Evolutionary conservation across 2,797 vertebrate genomes (phyloP).

Genomic region (Allobates femoralis): DNA sequence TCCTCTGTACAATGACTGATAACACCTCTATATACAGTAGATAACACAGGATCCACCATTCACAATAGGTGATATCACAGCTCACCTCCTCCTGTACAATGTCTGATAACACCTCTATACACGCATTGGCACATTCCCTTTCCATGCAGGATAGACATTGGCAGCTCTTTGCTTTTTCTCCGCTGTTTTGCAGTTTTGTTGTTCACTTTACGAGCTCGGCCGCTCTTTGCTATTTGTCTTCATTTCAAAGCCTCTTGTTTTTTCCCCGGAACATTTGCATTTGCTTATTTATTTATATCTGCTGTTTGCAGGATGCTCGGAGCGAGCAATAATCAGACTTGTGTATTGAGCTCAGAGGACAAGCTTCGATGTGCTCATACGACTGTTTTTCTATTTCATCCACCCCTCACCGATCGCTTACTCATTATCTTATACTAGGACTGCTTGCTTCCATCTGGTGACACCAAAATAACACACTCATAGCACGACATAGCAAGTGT

Average conservation of each 20-base stretch:
- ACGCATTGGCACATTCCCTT: not conserved
- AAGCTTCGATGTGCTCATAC: conserved; percentile 28
- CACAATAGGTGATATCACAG: too few species aligned
- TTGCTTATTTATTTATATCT: conserved; percentile 52
- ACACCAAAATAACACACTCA: not conserved
- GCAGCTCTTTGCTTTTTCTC: not conserved
- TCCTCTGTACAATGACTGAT: too few species aligned
- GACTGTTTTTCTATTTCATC: not conserved
- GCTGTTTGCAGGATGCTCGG: conserved; percentile 36
- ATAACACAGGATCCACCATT: too few species aligned
- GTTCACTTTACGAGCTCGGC: not conserved
- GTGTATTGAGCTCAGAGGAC: conserved; percentile 10
- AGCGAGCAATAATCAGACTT: conserved; percentile 53
- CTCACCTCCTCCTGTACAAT: too few species aligned
- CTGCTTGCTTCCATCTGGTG: not conserved
- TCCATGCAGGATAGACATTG: not conserved
- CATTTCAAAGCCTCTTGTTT: conserved; percentile 16
- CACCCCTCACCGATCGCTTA: not conserved
- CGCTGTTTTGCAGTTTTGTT: not conserved
- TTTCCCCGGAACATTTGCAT: conserved; percentile 36
- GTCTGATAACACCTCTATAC: too few species aligned
- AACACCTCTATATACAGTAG: too few species aligned
- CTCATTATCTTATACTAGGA: conserved; percentile 27
- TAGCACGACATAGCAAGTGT: conserved; percentile 23
- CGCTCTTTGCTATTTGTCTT: conserved; percentile 22